phyloP scores from a whole-genome alignment of 2,797 vertebrate species.

The Erithacus rubecula region DNA sequence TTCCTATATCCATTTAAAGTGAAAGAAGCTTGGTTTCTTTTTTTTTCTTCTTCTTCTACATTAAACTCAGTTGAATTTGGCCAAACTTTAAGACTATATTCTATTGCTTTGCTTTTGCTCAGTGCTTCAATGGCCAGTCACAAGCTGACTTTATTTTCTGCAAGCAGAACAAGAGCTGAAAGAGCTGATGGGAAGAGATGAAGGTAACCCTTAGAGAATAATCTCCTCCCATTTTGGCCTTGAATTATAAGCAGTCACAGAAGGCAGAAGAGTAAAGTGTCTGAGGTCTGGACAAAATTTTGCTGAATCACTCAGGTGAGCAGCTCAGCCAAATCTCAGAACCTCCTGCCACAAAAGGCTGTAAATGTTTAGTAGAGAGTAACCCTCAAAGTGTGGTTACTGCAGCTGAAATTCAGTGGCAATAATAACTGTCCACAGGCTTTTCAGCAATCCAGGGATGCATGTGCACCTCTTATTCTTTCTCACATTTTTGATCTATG shows the following conservation, averaged over 20 bases:
- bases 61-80: not conserved
- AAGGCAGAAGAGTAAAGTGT: not conserved
- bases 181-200: not conserved
- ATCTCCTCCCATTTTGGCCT: not conserved
- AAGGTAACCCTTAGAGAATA: not conserved
- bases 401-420: not conserved
- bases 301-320: constrained; percentile 19
- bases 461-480: not conserved
- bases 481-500: not conserved
- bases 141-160: not conserved
- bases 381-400: not conserved
- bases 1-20: not conserved
- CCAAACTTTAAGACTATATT: not conserved
- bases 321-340: not conserved
- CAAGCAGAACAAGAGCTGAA: not conserved
- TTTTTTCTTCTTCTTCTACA: not conserved
- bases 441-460: not conserved
- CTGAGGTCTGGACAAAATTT: constrained; percentile 20
- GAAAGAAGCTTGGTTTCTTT: not conserved
- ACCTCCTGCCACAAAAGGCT: not conserved
- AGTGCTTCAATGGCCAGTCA: not conserved
- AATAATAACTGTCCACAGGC: not conserved
- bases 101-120: not conserved
- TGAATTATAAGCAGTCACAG: not conserved
- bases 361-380: not conserved